Conservation (phyloP, 2,113 vertebrate species). For the Silurus glanis region DNA sequence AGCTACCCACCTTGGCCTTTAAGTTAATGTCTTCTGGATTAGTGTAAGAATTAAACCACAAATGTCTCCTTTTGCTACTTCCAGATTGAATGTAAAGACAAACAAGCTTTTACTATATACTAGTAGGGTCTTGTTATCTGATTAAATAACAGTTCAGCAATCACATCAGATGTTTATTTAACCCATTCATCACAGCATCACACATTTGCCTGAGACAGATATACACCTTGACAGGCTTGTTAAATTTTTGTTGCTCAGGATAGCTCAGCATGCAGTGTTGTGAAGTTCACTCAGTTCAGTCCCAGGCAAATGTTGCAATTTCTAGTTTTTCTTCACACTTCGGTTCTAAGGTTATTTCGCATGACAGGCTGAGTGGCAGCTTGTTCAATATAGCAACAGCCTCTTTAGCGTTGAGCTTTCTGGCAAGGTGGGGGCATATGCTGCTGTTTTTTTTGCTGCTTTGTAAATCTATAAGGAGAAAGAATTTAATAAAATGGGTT, state of each 20-base stretch:
- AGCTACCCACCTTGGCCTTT: not conserved
- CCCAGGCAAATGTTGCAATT: not conserved
- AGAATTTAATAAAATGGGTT: not conserved
- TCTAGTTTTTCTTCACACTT: not conserved
- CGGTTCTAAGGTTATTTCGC: not conserved
- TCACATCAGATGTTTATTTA: not conserved
- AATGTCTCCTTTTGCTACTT: too few species aligned
- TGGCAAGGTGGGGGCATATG: not conserved
- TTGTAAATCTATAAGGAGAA: not conserved
- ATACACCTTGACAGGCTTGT: not conserved
- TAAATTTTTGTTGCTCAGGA: not conserved
- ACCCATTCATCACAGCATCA: too few species aligned
- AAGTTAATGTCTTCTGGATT: too few species aligned
- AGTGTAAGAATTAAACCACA: too few species aligned
- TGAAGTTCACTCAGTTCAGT: not conserved
- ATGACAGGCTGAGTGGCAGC: constrained; percentile 4
- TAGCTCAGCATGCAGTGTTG: not conserved
- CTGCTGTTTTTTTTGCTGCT: not conserved
- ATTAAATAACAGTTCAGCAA: too few species aligned
- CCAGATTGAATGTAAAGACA: too few species aligned
- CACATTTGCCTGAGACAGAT: not conserved
- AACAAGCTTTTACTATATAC: too few species aligned
- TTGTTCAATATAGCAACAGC: not conserved
- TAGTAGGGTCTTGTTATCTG: too few species aligned
- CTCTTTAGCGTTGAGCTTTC: not conserved